A percentile compares a stretch with the other conserved stretches of the same genome.
Evolutionary conservation across 1,140 invertebrate species (phyloP).

Genomic region (Dendrolimus punctatus): DNA sequence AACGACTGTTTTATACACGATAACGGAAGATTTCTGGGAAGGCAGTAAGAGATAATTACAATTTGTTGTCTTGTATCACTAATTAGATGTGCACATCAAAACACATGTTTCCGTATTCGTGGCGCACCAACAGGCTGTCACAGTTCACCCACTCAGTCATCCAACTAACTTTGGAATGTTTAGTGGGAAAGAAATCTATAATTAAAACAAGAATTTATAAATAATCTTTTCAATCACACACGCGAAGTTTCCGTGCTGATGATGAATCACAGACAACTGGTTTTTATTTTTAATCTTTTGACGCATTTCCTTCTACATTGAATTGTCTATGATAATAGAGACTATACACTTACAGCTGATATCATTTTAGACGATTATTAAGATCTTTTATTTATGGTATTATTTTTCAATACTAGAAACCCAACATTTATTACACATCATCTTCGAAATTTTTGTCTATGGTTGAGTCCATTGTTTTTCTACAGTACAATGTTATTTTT

Average conservation of each 20-base stretch:
- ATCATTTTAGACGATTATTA: not conserved
- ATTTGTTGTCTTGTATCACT: constrained; percentile 60
- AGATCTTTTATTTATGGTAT: not conserved
- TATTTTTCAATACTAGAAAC: constrained; percentile 17
- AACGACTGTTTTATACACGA: constrained; percentile 15
- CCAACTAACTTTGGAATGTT: constrained; percentile 44
- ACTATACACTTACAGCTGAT: not conserved
- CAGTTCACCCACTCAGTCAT: constrained; percentile 31
- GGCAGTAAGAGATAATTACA: constrained; percentile 42
- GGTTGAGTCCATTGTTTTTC: constrained; percentile 72
- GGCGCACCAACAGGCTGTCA: constrained; percentile 31
- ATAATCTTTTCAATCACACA: constrained; percentile 62
- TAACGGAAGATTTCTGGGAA: constrained; percentile 26
- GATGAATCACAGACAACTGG: constrained; percentile 53
- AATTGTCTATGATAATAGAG: constrained; percentile 23
- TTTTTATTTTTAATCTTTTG: constrained; percentile 44
- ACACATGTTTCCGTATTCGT: constrained; percentile 60
- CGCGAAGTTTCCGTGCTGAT: constrained; percentile 48
- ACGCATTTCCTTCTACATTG: constrained; percentile 47
- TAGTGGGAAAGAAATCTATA: constrained; percentile 53
- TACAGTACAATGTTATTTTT: constrained; percentile 70
- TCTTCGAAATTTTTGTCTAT: constrained; percentile 66
- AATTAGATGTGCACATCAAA: constrained; percentile 62
- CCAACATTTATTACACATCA: constrained; percentile 61
- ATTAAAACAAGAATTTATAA: constrained; percentile 58